Evolutionary conservation across 1,140 invertebrate genomes (phyloP), one percentile per base, ranked within the genome.

Genomic region (Meloidogyne hapla): DNA sequence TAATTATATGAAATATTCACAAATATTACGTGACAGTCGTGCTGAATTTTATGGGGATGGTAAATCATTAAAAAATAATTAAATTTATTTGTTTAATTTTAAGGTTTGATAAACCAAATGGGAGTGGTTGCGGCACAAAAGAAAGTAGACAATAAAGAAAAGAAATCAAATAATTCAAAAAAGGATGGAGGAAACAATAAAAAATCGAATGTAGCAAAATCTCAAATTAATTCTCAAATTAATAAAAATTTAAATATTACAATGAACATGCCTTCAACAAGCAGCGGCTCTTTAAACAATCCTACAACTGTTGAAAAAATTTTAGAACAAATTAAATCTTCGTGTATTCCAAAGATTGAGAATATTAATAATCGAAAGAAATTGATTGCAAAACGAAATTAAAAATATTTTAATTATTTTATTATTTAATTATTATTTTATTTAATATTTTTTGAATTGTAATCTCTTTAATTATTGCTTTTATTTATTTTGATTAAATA

Each of bases 1-100:
- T 64, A 75, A 75, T 64, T 75, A 75, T 21, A 23, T 40, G 28
- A 67, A 66, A 21, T 75, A 75, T 33, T 70, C 64, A 6, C 23
- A 33, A 25, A 28, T 68, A 25, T 42, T 75, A 13, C 45, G 65
- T 21, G 64, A 67, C 26, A 68, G 45, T 45, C 38, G 74, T 18
- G 38, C n/a, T 25, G 74, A 68, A 67, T 75, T 67, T 56, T 75
- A 64, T 69, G 74, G 74, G 38, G 25, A 45, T 1, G 63, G 48
- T 56, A n/a, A 21, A 9, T 21, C n/a, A 48, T 6, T 48, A 15
- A 48, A 3, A 10, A 42, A 42, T 10, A 42, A 1, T 8, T 42
- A 42, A 42, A 42, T 42, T 12, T 42, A 8, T 12, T 42, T 8
- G n/a, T n/a, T n/a, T 42, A 42, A 42, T 42, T 56, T 56, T n/a